These are phyloP conservation scores for Heliconius charithonia DNA, from an alignment of 2,888 invertebrate genomes.

Conservation along the genomic window DNA sequence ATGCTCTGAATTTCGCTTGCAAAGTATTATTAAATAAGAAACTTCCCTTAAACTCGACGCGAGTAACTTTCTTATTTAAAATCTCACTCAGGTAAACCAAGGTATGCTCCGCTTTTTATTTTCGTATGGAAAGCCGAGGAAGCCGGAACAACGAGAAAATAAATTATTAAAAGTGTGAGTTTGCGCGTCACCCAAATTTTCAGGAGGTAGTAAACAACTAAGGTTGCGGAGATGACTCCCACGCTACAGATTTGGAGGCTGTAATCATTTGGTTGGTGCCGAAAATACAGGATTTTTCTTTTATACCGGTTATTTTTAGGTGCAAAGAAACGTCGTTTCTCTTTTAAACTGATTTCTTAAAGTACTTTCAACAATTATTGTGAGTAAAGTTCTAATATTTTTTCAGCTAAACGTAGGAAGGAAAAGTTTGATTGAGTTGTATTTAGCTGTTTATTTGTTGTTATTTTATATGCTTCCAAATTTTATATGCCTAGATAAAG, in stretches of 20 bases:
- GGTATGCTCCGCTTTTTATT: slow-evolving; percentile 17
- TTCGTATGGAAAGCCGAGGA: slow-evolving; percentile 14
- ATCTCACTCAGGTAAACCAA: slow-evolving; percentile 24
- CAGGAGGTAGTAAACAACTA: slow-evolving; percentile 16
- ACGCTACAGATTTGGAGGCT: slow-evolving; percentile 19
- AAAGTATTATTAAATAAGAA: slow-evolving; percentile 43
- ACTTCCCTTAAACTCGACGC: slow-evolving; percentile 29
- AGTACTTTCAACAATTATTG: slow-evolving; percentile 13
- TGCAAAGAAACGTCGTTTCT: neutral
- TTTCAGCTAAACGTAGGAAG: neutral
- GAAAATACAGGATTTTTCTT: slow-evolving; percentile 20
- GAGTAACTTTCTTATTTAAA: slow-evolving; percentile 31
- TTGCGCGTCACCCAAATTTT: slow-evolving; percentile 25
- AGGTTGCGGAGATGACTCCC: slow-evolving; percentile 24
- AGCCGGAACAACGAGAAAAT: slow-evolving; percentile 19
- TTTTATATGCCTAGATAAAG: neutral
- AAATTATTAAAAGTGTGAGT: slow-evolving; percentile 29
- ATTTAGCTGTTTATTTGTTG: neutral
- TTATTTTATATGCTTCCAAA: neutral
- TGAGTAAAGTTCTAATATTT: neutral
- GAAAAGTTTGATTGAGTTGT: neutral
- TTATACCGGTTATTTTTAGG: slow-evolving; percentile 14
- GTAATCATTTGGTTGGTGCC: slow-evolving; percentile 21
- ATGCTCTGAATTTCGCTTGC: slow-evolving; percentile 31
- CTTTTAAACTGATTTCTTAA: slow-evolving; percentile 20